phyloP scores from a whole-genome alignment of 2,888 invertebrate genomes.

The Lepidochrysops patricia region DNA sequence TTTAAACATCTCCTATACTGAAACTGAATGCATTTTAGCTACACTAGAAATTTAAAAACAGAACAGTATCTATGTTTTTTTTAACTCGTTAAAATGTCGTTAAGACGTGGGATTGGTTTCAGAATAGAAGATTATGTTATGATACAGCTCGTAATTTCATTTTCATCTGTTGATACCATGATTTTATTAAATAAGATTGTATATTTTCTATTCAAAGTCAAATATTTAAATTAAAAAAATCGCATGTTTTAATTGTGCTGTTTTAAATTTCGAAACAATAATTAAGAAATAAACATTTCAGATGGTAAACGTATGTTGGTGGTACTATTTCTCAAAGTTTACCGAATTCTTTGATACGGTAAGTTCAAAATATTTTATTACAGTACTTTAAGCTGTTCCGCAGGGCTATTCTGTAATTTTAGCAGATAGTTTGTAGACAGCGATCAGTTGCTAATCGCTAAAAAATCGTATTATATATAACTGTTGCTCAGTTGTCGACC shows the following conservation, averaged over 20 bases:
- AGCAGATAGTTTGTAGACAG: too few species aligned
- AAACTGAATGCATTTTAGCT: neutral
- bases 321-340: conserved; percentile 97
- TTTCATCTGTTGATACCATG: neutral
- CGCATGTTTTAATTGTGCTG: neutral
- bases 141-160: neutral
- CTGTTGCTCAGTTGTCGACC: too few species aligned
- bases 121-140: neutral
- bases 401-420: too few species aligned
- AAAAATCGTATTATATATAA: too few species aligned
- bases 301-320: conserved; percentile 96
- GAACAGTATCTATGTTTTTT: too few species aligned
- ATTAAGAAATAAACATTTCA: conserved; percentile 57
- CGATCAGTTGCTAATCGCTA: too few species aligned
- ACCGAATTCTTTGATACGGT: conserved; percentile 97
- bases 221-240: neutral
- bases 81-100: too few species aligned
- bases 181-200: neutral
- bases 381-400: too few species aligned
- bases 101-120: neutral
- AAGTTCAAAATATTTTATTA: conserved; percentile 69
- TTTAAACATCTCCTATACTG: neutral
- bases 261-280: neutral
- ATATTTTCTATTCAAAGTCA: neutral
- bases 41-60: too few species aligned